Conservation (phyloP, 2,888 invertebrate genomes). For the Spicauda simplicius region DNA sequence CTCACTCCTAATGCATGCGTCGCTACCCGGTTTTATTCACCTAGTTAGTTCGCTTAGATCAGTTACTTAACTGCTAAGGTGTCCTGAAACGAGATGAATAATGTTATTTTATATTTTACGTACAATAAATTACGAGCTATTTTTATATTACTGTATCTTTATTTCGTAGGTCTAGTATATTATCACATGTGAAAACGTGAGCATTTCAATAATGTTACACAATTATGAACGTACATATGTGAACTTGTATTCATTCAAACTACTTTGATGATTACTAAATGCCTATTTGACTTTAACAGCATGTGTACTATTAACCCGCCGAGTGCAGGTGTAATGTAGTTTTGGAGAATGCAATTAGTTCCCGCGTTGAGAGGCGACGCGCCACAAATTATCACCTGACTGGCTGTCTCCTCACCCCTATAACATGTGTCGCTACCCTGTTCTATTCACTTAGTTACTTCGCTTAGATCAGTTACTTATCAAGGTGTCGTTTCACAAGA, state of each 20-base stretch:
- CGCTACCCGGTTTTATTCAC: slow-evolving; percentile 4
- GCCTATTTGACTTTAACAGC: background rate
- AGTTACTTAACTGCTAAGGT: background rate
- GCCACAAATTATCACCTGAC: slow-evolving; percentile 35
- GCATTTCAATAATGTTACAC: too few relatives aligned
- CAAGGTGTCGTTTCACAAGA: background rate
- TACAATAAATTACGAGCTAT: too few relatives aligned
- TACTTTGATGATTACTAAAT: too few relatives aligned
- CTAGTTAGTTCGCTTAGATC: background rate
- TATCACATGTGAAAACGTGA: too few relatives aligned
- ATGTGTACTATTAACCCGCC: slow-evolving; percentile 16
- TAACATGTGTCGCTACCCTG: slow-evolving; percentile 16
- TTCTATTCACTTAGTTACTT: slow-evolving; percentile 2
- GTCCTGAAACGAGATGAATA: background rate
- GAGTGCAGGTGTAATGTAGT: slow-evolving; percentile 30
- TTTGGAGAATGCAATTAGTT: slow-evolving; percentile 36
- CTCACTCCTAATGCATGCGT: slow-evolving; percentile 28
- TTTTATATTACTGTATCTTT: too few relatives aligned
- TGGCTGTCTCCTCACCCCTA: slow-evolving; percentile 27
- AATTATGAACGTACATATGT: too few relatives aligned
- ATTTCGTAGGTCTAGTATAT: too few relatives aligned
- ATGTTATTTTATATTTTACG: background rate
- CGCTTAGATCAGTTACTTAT: background rate
- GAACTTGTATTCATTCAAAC: too few relatives aligned
- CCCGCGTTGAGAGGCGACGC: slow-evolving; percentile 28